phyloP scores from a whole-genome alignment of 2,113 vertebrate species.

The Microtus montanus region DNA sequence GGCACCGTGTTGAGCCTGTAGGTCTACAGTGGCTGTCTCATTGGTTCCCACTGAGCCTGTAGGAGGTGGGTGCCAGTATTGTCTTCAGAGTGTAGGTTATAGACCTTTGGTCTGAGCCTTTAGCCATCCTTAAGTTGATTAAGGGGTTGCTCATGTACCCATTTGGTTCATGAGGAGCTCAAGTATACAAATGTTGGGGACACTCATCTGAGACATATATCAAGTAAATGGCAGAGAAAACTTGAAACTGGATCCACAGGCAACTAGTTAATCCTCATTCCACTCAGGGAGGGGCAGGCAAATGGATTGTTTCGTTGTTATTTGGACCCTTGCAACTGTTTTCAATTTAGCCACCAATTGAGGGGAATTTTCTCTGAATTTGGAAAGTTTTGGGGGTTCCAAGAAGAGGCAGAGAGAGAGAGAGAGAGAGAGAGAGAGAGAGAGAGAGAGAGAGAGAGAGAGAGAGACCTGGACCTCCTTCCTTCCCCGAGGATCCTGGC shows the following conservation, averaged over 20 bases:
- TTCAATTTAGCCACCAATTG: background rate
- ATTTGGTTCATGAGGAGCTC: background rate
- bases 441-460: too few species aligned
- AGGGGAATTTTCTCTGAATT: constrained; percentile 7
- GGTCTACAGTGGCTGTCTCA: background rate
- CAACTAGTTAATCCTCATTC: fast-evolving
- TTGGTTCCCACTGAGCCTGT: background rate
- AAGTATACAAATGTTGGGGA: background rate
- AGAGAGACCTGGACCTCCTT: too few species aligned
- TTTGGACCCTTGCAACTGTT: background rate
- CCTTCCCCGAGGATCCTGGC: background rate
- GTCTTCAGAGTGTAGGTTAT: background rate
- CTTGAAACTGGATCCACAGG: background rate
- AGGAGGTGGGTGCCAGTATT: background rate
- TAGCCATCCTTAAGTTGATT: background rate
- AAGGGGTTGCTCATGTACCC: too few species aligned
- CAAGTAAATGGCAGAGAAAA: background rate
- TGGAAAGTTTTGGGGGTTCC: background rate
- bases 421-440: too few species aligned
- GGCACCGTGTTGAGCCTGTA: background rate
- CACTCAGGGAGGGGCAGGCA: fast-evolving
- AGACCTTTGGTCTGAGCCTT: background rate
- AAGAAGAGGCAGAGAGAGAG: background rate
- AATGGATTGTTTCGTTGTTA: background rate
- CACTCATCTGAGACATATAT: background rate